These are phyloP conservation scores for Alethe castanea DNA, from an alignment of 2,113 vertebrate genomes.

Conservation along the genomic window DNA sequence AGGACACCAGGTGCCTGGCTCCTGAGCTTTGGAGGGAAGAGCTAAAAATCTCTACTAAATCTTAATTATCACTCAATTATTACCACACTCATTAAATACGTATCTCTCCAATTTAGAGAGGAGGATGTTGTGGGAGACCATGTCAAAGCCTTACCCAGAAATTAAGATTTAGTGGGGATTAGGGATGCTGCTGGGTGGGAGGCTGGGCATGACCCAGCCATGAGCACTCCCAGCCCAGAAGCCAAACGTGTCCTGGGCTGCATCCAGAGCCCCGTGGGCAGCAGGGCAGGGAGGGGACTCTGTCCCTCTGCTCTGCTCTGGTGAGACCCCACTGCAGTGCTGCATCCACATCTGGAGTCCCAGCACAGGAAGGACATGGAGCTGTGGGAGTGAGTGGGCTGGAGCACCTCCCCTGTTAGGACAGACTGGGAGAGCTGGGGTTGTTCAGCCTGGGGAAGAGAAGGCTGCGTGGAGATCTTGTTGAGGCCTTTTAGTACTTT, in stretches of 20 bases:
- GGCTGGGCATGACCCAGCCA: not conserved
- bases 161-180: not conserved
- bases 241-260: not conserved
- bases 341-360: not conserved
- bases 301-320: not conserved
- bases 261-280: not conserved
- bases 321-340: not conserved
- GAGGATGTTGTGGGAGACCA: not conserved
- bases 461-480: rapidly evolving
- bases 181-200: not conserved
- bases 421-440: not conserved
- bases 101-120: not conserved
- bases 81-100: rapidly evolving
- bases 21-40: not conserved
- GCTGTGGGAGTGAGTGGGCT: not conserved
- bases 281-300: not conserved
- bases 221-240: not conserved
- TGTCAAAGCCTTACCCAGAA: not conserved
- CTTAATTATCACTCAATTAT: not conserved
- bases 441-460: not conserved
- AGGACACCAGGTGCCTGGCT: not conserved
- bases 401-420: not conserved
- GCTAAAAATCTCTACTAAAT: not conserved
- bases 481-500: not conserved
- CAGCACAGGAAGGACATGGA: rapidly evolving